Percentiles rank a stretch among this genome's conserved stretches.
These are phyloP conservation scores for Gallinago jamesoni DNA, from an alignment of 2,113 vertebrate genomes.

Conservation along the genomic window DNA sequence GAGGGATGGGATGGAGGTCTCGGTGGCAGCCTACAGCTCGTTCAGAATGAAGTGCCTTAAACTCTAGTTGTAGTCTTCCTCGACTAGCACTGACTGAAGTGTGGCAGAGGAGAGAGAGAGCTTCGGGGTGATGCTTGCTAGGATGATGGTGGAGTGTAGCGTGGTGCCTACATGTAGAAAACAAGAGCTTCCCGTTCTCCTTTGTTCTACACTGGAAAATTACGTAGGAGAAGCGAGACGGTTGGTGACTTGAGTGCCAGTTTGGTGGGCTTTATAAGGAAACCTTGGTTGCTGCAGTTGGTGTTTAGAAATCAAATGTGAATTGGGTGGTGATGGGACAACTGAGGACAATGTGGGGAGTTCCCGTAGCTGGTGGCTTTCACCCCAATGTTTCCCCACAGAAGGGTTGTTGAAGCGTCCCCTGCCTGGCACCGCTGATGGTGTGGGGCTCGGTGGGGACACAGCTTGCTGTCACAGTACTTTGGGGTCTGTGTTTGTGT, in stretches of 20 bases:
- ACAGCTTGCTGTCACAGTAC: background rate
- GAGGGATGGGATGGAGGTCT: conserved; percentile 61
- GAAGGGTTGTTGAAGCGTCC: conserved; percentile 10
- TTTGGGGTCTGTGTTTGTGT: background rate
- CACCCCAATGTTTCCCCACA: background rate
- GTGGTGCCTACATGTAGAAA: conserved; percentile 62
- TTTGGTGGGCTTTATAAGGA: conserved; percentile 50
- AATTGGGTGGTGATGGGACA: background rate
- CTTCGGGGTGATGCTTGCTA: conserved; percentile 30
- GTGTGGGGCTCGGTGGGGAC: fast-evolving
- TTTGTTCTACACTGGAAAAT: conserved; percentile 69
- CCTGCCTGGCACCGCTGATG: background rate
- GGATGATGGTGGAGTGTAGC: conserved; percentile 5
- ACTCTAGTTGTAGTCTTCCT: conserved; percentile 77
- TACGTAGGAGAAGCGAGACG: background rate
- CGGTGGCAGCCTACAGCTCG: conserved; percentile 60
- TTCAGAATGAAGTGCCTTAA: conserved; percentile 90
- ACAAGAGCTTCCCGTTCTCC: conserved; percentile 73
- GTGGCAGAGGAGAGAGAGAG: conserved; percentile 51
- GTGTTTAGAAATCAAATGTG: conserved; percentile 61
- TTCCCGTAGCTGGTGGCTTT: background rate
- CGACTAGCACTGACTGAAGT: conserved; percentile 82
- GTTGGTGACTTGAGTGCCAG: conserved; percentile 69
- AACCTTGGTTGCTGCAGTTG: conserved; percentile 6
- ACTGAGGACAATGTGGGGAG: background rate